phyloP scores from a whole-genome alignment of 2,888 invertebrate species.

The Heterodera filipjevi region DNA sequence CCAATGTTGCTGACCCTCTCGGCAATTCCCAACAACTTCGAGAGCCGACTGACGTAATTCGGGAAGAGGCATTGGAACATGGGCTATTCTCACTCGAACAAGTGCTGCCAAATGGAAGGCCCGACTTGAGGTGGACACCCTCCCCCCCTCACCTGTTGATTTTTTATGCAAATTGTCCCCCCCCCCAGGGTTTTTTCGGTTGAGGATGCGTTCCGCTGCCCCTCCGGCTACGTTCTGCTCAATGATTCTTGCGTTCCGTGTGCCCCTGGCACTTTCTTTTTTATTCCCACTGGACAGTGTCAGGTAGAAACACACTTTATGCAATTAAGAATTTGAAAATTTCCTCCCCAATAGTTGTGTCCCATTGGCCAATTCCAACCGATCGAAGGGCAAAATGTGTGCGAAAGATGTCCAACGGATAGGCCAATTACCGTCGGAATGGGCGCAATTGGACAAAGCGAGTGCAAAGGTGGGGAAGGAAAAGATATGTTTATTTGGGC shows the following conservation, averaged over 20 bases:
- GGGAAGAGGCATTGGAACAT: constrained; percentile 87
- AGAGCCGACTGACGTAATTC: constrained; percentile 73
- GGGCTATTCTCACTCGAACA: constrained; percentile 63
- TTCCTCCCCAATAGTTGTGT: constrained; percentile 50
- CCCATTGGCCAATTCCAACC: constrained; percentile 65
- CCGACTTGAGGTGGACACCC: constrained; percentile 79
- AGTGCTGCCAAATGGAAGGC: constrained; percentile 81
- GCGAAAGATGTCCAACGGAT: constrained; percentile 77
- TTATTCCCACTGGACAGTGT: constrained; percentile 57
- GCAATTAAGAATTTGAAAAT: neutral
- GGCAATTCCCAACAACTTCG: constrained; percentile 20
- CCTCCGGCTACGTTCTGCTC: constrained; percentile 28
- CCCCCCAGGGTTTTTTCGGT: constrained; percentile 14
- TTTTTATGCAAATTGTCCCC: neutral
- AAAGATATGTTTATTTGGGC: neutral
- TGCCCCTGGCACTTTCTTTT: constrained; percentile 66
- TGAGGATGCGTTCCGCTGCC: constrained; percentile 20
- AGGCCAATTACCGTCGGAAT: constrained; percentile 77
- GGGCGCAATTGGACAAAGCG: constrained; percentile 32
- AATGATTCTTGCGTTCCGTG: constrained; percentile 59
- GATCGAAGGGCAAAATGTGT: constrained; percentile 50
- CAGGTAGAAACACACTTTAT: too few species aligned
- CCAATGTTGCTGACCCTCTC: neutral
- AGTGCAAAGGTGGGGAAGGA: constrained; percentile 46
- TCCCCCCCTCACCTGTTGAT: neutral